Percentiles rank a stretch among this genome's conserved stretches.
phyloP scores from a whole-genome alignment of 2,113 vertebrate genomes.

The Caracal caracal region DNA sequence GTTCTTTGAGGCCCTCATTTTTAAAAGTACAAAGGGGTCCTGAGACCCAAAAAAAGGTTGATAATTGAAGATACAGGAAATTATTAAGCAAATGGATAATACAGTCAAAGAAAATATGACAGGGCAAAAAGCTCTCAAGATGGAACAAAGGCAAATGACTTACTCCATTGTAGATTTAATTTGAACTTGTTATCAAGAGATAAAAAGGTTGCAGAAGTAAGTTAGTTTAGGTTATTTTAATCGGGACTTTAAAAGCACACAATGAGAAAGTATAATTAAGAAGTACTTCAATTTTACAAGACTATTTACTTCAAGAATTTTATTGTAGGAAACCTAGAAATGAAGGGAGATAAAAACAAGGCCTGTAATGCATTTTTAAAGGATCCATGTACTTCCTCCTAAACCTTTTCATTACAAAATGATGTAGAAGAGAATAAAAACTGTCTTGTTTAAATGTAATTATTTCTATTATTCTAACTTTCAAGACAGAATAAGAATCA shows the following conservation, averaged over 20 bases:
- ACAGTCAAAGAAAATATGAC: neutral
- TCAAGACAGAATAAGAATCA: constrained; percentile 60
- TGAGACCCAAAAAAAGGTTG: neutral
- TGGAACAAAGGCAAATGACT: constrained; percentile 2
- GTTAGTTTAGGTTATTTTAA: constrained; percentile 61
- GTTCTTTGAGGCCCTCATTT: neutral
- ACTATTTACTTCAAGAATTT: constrained; percentile 60
- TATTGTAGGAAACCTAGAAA: constrained; percentile 23
- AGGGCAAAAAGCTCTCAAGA: constrained; percentile 30
- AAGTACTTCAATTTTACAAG: constrained; percentile 65
- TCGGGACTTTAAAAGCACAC: constrained; percentile 67
- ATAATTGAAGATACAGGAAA: neutral
- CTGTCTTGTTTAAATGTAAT: constrained; percentile 68
- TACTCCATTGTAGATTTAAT: constrained; percentile 50
- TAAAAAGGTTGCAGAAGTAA: constrained; percentile 43
- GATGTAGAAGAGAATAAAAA: constrained; percentile 66
- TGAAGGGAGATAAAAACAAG: constrained; percentile 46
- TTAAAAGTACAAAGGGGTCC: neutral
- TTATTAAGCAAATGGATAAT: constrained; percentile 46
- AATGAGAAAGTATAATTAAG: constrained; percentile 62
- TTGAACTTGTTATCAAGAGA: constrained; percentile 43
- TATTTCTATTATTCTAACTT: constrained; percentile 75
- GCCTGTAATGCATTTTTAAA: constrained; percentile 18
- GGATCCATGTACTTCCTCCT: constrained; percentile 24
- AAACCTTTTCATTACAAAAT: constrained; percentile 71